phyloP scores from a whole-genome alignment of 2,113 vertebrate genomes.

The Morphnarchus princeps region DNA sequence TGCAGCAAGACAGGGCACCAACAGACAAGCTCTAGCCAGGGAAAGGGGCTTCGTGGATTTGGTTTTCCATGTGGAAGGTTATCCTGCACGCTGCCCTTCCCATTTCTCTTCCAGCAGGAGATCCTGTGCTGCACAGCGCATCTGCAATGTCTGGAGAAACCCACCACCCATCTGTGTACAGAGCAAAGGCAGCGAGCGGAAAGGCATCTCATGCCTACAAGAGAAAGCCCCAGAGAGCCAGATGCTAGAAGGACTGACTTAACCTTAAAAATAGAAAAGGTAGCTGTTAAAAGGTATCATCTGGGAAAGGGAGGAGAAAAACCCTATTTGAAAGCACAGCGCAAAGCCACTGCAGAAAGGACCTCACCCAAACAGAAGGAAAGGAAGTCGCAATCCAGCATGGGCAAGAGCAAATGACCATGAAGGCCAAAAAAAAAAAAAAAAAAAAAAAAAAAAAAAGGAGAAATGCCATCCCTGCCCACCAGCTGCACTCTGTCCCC shows the following conservation, averaged over 20 bases:
- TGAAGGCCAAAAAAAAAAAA: too few species aligned
- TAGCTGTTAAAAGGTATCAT: neutral
- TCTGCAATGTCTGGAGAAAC: neutral
- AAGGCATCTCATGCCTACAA: neutral
- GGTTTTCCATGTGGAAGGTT: neutral
- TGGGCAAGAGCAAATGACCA: neutral
- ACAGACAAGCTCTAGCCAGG: neutral
- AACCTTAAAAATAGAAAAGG: neutral
- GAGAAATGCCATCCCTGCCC: neutral
- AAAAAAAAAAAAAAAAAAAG: neutral
- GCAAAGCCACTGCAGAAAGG: neutral
- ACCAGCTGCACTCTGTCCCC: neutral
- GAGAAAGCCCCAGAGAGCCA: neutral
- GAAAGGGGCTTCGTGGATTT: neutral
- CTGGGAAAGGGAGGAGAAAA: neutral
- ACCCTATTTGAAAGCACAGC: neutral
- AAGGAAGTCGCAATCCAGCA: neutral
- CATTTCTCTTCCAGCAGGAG: neutral
- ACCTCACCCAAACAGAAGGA: neutral
- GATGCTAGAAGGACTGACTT: neutral
- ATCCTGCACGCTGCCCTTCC: neutral
- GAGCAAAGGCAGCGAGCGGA: neutral
- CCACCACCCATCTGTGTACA: neutral
- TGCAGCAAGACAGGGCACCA: neutral
- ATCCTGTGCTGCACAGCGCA: neutral